phyloP scores from a whole-genome alignment of 2,888 invertebrate species.

The Harpalus rufipes region DNA sequence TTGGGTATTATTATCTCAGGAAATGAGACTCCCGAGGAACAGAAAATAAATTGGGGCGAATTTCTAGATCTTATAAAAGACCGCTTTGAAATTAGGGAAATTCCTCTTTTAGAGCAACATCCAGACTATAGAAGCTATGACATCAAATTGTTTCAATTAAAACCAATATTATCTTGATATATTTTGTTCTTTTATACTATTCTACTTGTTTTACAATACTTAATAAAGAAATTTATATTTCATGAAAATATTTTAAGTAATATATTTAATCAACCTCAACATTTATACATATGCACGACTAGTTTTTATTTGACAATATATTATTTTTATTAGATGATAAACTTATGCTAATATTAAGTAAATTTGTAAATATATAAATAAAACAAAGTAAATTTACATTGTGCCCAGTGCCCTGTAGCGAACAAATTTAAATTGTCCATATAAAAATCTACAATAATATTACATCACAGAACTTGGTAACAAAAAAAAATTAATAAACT shows the following conservation, averaged over 20 bases:
- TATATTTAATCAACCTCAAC: background rate
- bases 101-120: conserved; percentile 82
- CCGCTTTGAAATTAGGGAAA: conserved; percentile 76
- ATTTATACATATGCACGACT: too few relatives aligned
- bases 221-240: conserved; percentile 48
- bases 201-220: conserved; percentile 40
- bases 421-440: background rate
- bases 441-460: background rate
- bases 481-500: background rate
- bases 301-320: too few relatives aligned
- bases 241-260: conserved; percentile 16
- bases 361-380: too few relatives aligned
- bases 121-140: conserved; percentile 82
- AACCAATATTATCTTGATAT: conserved; percentile 50
- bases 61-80: conserved; percentile 74
- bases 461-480: conserved; percentile 4
- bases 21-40: conserved; percentile 82
- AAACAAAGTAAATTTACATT: too few relatives aligned
- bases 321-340: too few relatives aligned
- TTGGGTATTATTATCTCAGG: conserved; percentile 84
- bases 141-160: conserved; percentile 76
- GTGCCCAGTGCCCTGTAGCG: too few relatives aligned
- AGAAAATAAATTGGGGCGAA: conserved; percentile 77
- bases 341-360: too few relatives aligned
- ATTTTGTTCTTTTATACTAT: conserved; percentile 44